Evolutionary conservation across 2,797 vertebrate genomes (phyloP).

Genomic region (Hoplostethus mediterraneus): DNA sequence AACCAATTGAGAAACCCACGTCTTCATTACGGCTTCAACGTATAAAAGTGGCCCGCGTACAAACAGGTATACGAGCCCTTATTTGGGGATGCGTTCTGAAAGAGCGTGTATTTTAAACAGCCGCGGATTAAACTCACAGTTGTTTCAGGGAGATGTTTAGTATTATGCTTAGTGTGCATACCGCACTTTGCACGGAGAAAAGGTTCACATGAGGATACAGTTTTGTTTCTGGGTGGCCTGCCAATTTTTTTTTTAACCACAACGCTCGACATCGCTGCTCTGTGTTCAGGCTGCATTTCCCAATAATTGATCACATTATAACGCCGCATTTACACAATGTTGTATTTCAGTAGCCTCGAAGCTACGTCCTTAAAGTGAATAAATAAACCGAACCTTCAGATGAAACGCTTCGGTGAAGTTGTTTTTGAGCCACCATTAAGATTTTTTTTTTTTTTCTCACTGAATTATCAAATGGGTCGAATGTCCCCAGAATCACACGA

Average conservation of each 20-base stretch:
- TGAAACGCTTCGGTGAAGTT: not conserved
- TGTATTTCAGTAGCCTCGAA: slow-evolving; percentile 1
- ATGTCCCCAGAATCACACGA: not conserved
- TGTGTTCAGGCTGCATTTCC: slow-evolving; percentile 1
- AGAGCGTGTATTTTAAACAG: not conserved
- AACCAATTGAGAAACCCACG: slow-evolving; percentile 87
- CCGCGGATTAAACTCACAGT: not conserved
- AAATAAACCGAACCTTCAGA: not conserved
- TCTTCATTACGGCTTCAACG: slow-evolving; percentile 58
- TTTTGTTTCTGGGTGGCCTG: slow-evolving; percentile 53
- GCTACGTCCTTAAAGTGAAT: not conserved
- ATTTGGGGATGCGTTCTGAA: slow-evolving; percentile 9
- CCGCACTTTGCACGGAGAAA: slow-evolving; percentile 47
- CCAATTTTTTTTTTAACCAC: slow-evolving; percentile 53
- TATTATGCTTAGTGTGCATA: slow-evolving; percentile 29
- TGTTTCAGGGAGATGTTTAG: slow-evolving; percentile 8
- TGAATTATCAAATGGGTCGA: not conserved
- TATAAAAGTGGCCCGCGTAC: slow-evolving; percentile 48
- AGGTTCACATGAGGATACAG: slow-evolving; percentile 76
- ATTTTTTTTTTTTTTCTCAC: not conserved
- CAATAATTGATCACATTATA: slow-evolving; percentile 14
- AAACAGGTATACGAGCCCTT: slow-evolving; percentile 29
- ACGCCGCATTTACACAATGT: slow-evolving; percentile 6
- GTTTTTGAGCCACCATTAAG: not conserved
- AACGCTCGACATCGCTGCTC: slow-evolving; percentile 26